Base-by-base conservation (phyloP, 1,140 invertebrate species). In the Ips typographus region DNA sequence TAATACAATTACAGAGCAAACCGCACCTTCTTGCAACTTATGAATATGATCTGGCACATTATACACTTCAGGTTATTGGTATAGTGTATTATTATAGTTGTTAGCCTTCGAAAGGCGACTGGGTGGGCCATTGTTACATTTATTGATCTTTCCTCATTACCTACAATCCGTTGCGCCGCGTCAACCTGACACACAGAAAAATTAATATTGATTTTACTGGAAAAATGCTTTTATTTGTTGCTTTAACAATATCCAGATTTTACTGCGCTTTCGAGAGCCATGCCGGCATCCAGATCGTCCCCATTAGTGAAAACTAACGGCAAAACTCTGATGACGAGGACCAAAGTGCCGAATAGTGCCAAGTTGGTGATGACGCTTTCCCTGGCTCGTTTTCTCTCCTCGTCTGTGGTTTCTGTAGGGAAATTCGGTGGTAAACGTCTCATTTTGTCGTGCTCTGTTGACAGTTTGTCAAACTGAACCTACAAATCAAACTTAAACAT, bases 101-200 rank as follows among this genome's bases (percentile, higher is more conserved):
- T 64, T 64, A 64, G 40, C 62, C 62, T 64, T 64, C 62, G 40
- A 41, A 41, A n/a, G 7, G 39, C 22, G 8, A 53, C 22, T 64
- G 51, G 51, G 62, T 64, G 60, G 60, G 60, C 62, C 47, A 41
- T 41, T 64, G 51, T 64, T 64, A 64, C 60, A 62, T 62, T 62
- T 64, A 64, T 64, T 55, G 51, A 64, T 64, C 62, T 64, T 64
- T 55, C 62, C 49, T 64, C 39, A 64, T n/a, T 47, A n/a, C 4
- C n/a, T 47, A 5, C 44, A 47, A 47, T 5, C 44, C 4, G 4
- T n/a, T 4, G n/a, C 44, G 22, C 22, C 22, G 22, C 22, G 22
- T 22, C 22, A 22, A 22, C 22, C 22, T 22, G 22, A 22, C 22
- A 22, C 22, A 22, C 22, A 22, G 0, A 22, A 6, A 4, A 47